Conservation (phyloP, 1,140 invertebrate species). For the Drosophila paulistorum region DNA sequence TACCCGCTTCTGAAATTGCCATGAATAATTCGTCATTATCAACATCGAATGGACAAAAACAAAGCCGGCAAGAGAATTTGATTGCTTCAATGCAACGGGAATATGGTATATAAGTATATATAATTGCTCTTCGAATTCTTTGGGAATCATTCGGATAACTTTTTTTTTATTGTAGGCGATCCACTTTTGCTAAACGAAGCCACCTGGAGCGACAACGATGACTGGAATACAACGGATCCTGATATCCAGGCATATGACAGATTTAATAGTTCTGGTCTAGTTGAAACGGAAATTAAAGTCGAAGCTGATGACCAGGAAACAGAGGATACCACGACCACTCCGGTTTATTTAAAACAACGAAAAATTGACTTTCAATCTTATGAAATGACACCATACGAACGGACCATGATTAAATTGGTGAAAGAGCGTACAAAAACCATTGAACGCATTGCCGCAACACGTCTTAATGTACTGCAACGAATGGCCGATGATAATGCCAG, state of each 20-base stretch:
- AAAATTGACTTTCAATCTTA: neutral
- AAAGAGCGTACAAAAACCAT: slow-evolving; percentile 2
- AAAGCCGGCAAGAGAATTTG: neutral
- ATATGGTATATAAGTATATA: neutral
- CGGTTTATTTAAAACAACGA: neutral
- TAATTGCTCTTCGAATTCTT: no score
- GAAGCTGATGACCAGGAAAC: neutral
- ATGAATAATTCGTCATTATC: neutral
- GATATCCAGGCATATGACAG: neutral
- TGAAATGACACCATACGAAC: slow-evolving; percentile 19
- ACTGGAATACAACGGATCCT: neutral
- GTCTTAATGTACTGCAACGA: neutral
- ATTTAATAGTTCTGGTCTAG: neutral
- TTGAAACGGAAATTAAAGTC: neutral
- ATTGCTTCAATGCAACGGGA: neutral
- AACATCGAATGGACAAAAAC: neutral
- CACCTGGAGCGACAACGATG: neutral
- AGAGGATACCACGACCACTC: neutral
- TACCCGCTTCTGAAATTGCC: neutral
- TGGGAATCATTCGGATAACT: no score
- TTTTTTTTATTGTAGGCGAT: neutral
- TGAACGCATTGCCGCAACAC: neutral
- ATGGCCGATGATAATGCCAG: slow-evolving; percentile 4
- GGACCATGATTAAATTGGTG: slow-evolving; percentile 1
- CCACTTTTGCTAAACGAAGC: slow-evolving; percentile 1